Conservation (phyloP, 2,797 vertebrate species). For the Oceanodroma leucorhoa region DNA sequence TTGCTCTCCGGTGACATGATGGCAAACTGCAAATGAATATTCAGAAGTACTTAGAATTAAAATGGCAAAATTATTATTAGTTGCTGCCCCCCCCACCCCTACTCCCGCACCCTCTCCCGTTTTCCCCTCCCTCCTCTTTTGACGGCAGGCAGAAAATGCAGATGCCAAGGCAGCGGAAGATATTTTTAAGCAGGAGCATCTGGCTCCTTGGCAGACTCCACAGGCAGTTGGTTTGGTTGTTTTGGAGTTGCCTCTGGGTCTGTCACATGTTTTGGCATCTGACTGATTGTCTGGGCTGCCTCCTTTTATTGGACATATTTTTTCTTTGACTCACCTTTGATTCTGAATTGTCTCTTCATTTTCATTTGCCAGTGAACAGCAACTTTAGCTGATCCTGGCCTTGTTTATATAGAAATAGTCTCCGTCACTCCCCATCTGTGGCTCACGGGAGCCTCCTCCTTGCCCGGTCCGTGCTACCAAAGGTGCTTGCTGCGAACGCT, state of each 20-base stretch:
- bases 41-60: conserved; percentile 48
- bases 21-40: conserved; percentile 63
- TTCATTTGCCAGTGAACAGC: conserved; percentile 50
- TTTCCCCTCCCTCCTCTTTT: conserved; percentile 64
- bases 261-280: conserved; percentile 79
- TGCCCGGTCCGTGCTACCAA: neutral
- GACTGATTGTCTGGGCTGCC: conserved; percentile 73
- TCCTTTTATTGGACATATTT: conserved; percentile 68
- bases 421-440: neutral
- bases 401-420: conserved; percentile 50
- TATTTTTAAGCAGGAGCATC: conserved; percentile 84
- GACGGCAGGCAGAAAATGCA: conserved; percentile 71
- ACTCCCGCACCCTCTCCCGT: conserved; percentile 4
- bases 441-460: conserved; percentile 14
- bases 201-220: conserved; percentile 80
- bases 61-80: conserved; percentile 64
- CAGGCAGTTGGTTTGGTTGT: conserved; percentile 76
- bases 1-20: conserved; percentile 32
- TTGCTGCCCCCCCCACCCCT: conserved; percentile 1
- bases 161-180: conserved; percentile 79
- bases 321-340: conserved; percentile 69
- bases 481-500: neutral
- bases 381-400: conserved; percentile 32
- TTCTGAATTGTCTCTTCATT: conserved; percentile 65
- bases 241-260: conserved; percentile 80